phyloP scores from a whole-genome alignment of 1,140 invertebrate species.

The Drosophila athabasca region DNA sequence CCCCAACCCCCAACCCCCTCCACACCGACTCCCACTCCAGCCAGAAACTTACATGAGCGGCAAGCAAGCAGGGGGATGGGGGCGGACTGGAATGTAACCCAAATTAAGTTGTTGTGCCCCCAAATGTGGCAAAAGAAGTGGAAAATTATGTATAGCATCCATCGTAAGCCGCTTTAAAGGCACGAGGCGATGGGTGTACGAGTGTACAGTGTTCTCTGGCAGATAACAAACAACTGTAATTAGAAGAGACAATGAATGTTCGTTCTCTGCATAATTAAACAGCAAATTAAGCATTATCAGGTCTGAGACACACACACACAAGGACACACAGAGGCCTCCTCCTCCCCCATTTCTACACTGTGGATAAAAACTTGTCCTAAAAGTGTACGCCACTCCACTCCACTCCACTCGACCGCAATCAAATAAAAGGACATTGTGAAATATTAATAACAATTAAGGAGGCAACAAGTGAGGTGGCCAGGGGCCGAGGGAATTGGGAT shows the following conservation, averaged over 20 bases:
- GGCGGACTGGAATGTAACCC: constrained; percentile 36
- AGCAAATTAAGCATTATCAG: constrained; percentile 74
- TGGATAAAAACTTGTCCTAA: too few relatives aligned
- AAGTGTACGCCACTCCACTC: background rate
- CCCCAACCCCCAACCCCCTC: background rate
- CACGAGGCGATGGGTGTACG: background rate
- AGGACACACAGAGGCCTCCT: background rate
- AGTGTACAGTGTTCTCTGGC: constrained; percentile 29
- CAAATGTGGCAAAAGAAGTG: constrained; percentile 12
- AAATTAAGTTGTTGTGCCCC: constrained; percentile 70
- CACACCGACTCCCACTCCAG: background rate
- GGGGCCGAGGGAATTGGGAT: background rate
- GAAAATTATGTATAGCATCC: constrained; percentile 38
- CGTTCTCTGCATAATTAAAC: constrained; percentile 74
- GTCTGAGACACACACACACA: background rate
- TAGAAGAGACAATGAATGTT: constrained; percentile 53
- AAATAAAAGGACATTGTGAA: constrained; percentile 37
- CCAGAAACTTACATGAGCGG: background rate
- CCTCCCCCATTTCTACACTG: too few relatives aligned
- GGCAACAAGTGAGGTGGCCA: constrained; percentile 61
- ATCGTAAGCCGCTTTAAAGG: constrained; percentile 57
- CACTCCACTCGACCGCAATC: background rate
- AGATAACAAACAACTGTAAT: constrained; percentile 73
- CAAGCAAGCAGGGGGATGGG: constrained; percentile 10
- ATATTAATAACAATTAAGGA: constrained; percentile 76